Evolutionary conservation across 2,797 vertebrate species (phyloP).

Genomic region (Pteropus rufus): DNA sequence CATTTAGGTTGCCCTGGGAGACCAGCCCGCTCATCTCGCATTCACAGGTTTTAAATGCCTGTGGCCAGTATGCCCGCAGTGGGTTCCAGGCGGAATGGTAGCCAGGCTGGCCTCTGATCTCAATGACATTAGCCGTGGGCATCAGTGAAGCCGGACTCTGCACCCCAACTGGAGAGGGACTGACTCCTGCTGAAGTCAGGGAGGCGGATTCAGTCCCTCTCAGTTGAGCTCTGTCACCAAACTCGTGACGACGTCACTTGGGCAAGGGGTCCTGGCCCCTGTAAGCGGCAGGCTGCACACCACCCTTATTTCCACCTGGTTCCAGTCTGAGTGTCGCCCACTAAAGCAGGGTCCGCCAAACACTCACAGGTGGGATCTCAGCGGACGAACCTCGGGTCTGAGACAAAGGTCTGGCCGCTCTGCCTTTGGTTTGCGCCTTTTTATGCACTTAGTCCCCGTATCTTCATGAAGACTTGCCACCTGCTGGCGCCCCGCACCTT

Average conservation of each 20-base stretch:
- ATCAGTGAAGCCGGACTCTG: not conserved
- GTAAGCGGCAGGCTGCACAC: not conserved
- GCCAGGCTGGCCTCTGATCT: not conserved
- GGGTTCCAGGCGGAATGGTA: not conserved
- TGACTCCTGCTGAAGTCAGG: not conserved
- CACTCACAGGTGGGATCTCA: not conserved
- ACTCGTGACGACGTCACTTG: not conserved
- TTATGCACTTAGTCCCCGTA: not conserved
- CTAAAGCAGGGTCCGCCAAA: not conserved
- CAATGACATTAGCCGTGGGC: rapidly evolving
- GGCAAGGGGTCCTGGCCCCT: not conserved
- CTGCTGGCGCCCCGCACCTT: rapidly evolving
- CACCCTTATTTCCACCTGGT: not conserved
- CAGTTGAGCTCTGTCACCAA: not conserved
- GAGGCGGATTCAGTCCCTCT: rapidly evolving
- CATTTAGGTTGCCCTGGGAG: not conserved
- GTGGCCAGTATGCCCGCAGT: not conserved
- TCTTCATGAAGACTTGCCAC: not conserved
- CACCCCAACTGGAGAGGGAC: not conserved
- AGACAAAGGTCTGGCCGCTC: not conserved
- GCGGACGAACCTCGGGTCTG: not conserved
- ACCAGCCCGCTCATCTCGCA: not conserved
- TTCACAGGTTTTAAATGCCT: not conserved
- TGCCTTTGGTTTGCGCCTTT: too few relatives aligned
- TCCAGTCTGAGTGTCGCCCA: not conserved